Percentiles rank a stretch among this genome's conserved stretches.
phyloP scores from a whole-genome alignment of 2,888 invertebrate species.

The Microctonus aethiopoides region DNA sequence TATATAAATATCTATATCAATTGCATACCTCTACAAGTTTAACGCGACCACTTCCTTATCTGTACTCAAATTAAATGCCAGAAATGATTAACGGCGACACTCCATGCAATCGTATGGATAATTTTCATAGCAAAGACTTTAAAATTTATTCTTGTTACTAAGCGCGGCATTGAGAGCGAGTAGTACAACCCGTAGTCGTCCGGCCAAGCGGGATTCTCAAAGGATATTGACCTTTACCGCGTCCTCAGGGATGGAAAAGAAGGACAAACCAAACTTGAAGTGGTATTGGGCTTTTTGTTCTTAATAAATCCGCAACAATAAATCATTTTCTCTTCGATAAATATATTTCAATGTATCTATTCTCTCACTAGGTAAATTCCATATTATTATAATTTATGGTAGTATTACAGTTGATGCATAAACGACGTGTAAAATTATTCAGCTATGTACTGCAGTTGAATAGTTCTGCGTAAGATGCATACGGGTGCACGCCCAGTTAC shows the following conservation, averaged over 20 bases:
- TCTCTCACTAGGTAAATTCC: background rate
- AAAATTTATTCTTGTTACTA: conserved; percentile 16
- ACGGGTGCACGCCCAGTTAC: background rate
- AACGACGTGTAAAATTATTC: background rate
- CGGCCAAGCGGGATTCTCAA: conserved; percentile 47
- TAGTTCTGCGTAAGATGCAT: conserved; percentile 4
- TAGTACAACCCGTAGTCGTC: conserved; percentile 29
- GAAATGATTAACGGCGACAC: conserved; percentile 15
- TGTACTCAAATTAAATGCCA: background rate
- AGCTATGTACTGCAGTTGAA: background rate
- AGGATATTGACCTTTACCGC: conserved; percentile 53
- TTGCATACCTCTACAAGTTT: background rate
- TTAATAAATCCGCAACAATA: conserved; percentile 18
- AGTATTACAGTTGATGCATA: background rate
- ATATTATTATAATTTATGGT: background rate
- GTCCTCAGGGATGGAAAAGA: conserved; percentile 19
- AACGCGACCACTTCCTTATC: background rate
- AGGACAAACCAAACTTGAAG: conserved; percentile 5
- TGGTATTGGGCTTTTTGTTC: background rate
- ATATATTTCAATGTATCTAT: conserved; percentile 5
- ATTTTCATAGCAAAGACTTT: conserved; percentile 13
- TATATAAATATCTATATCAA: background rate
- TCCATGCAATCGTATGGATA: background rate
- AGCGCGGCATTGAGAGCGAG: conserved; percentile 7
- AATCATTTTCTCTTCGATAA: conserved; percentile 13